Base-by-base conservation (phyloP, 2,888 invertebrate genomes). In the Trichopoda pennipes region DNA sequence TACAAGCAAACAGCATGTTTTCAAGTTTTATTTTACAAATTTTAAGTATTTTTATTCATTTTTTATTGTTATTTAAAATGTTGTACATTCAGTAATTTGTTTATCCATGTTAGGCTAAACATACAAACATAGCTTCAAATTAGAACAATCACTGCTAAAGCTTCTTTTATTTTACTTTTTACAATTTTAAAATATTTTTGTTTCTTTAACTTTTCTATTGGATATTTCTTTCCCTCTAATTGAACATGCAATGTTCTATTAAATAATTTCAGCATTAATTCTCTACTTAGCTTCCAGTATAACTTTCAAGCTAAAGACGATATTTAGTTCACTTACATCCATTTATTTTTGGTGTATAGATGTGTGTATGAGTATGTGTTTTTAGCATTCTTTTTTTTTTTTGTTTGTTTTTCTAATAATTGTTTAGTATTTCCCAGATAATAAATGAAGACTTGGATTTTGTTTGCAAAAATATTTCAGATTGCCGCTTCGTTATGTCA, bases 401-500 rank as follows among this genome's bases (percentile, higher is more conserved):
- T 19, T n/a, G 12, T 28, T 64, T 38, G 38, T 51, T 61, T 66
- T 64, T 19, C 32, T 47, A 56, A 38, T n/a, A 55, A 42, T 70
- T 63, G 17, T 6, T 44, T 56, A 35, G 61, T 35, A 17, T 35
- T 72, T 60, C 19, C 35, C 14, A 58, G 44, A 23, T 21, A 64
- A 38, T 19, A 56, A 42, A n/a, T n/a, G n/a, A 23, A 42, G 17
- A 35, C 35, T n/a, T 58, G 2, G 2, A 23, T 32, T 47, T 53
- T 35, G 3, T 79, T 80, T 86, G 85, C 84, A 85, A 84, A n/a
- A 79, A 63, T 9, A 14, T 56, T 68, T 68, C 80, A 84, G 78
- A 80, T 76, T 84, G 85, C 87, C 86, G 87, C 88, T 85, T 85
- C 86, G 84, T 72, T 79, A 55, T 78, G 82, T 82, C 86, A 86